These are phyloP conservation scores for Periophthalmus modestus DNA, from an alignment of 2,113 vertebrate species.

Conservation along the genomic window DNA sequence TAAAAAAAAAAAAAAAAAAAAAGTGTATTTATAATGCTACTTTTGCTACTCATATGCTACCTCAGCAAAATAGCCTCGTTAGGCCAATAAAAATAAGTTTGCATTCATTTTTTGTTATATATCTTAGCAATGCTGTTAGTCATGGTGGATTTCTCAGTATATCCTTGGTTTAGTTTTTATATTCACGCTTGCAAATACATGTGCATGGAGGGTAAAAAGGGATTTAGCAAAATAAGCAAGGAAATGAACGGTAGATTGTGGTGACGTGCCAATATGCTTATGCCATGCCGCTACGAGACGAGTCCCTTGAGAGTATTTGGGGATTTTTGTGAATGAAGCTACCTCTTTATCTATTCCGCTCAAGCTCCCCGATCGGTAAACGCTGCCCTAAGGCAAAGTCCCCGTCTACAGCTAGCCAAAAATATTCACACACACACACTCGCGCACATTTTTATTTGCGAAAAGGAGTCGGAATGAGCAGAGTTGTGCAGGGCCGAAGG, in stretches of 20 bases:
- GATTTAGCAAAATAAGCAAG: constrained; percentile 38
- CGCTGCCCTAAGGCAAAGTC: constrained; percentile 50
- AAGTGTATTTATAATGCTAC: too few relatives aligned
- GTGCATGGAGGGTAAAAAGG: constrained; percentile 4
- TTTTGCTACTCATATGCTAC: too few relatives aligned
- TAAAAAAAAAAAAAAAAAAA: too few relatives aligned
- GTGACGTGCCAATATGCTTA: constrained; percentile 30
- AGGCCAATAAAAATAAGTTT: neutral
- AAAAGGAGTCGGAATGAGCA: constrained; percentile 43
- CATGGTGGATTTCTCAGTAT: too few relatives aligned
- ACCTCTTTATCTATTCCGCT: constrained; percentile 56
- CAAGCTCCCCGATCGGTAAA: constrained; percentile 52
- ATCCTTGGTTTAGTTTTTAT: constrained; percentile 30
- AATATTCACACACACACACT: constrained; percentile 51
- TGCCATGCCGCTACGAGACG: constrained; percentile 33
- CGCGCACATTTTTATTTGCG: neutral
- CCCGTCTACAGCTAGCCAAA: constrained; percentile 32
- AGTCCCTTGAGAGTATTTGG: constrained; percentile 37
- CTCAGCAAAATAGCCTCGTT: too few relatives aligned
- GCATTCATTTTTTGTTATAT: constrained; percentile 56
- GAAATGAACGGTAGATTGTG: constrained; percentile 35
- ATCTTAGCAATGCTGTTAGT: too few relatives aligned
- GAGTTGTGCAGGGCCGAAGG: constrained; percentile 43
- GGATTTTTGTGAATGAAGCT: constrained; percentile 64
- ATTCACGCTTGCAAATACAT: constrained; percentile 49